Base-by-base conservation (phyloP, 2,888 invertebrate genomes). In the Morpho deidamia region DNA sequence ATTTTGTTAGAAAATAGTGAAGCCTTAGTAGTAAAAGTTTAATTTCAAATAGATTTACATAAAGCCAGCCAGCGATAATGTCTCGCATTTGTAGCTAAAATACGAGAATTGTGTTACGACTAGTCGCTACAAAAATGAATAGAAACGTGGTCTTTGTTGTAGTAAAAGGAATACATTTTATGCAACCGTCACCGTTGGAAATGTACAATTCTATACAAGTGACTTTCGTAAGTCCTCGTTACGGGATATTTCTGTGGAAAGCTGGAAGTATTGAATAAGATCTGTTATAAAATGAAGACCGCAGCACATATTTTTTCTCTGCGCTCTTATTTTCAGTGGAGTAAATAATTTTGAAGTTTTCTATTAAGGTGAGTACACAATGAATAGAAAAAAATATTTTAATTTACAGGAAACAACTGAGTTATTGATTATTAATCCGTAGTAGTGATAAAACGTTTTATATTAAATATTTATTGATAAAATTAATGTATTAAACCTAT, bases 31-130 rank as follows among this genome's bases (percentile, higher is more conserved):
- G 11, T 35, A 42, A 48, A 41, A 48, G 48, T 78, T 81, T 81
- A 76, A 81, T 83, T 80, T 76, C 74, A 79, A 80, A 77, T 78
- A 80, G 84, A 85, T 84, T 83, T 83, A 81, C 80, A 83, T 84
- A 83, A 82, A 81, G 79, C 80, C 81, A 76, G 73, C 77, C 74
- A 70, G 77, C 77, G 83, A 82, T 84, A 85, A 84, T 84, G 81
- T 83, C 83, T 81, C 80, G 81, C 84, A 83, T 84, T 83, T 83
- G 80, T 83, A 42, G 41, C 49, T 84, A 83, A 81, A 76, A 81
- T 82, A 82, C 74, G 77, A 78, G 82, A 83, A 83, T 83, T 84
- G 82, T 78, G 73, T 76, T 72, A 70, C 71, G 71, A 71, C 68
- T 71, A 68, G 72, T 75, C 79, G 78, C 76, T 78, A 80, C 79